These are phyloP conservation scores for Notolabrus celidotus DNA, from an alignment of 2,797 vertebrate species.

Conservation along the genomic window DNA sequence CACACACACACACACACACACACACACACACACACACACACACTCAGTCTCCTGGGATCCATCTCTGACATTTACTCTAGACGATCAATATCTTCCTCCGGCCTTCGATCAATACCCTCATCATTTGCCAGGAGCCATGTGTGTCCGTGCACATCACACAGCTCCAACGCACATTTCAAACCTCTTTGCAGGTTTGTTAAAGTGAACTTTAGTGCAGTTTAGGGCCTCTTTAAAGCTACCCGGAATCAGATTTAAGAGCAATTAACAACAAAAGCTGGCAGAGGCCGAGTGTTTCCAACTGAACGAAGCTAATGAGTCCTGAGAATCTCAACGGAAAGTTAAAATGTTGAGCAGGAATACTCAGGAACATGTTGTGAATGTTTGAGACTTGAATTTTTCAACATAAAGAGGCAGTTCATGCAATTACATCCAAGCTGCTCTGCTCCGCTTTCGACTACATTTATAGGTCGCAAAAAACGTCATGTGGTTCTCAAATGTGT, in stretches of 20 bases:
- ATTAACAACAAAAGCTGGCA: conserved; percentile 39
- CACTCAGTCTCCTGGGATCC: conserved; percentile 23
- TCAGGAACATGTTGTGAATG: too few relatives aligned
- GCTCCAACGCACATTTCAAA: background rate
- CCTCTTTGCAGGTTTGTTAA: conserved; percentile 6
- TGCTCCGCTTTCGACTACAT: too few relatives aligned
- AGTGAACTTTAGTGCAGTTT: background rate
- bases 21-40: conserved; percentile 5
- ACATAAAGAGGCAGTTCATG: too few relatives aligned
- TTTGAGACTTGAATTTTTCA: too few relatives aligned
- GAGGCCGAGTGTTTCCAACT: conserved; percentile 26
- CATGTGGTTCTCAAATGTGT: too few relatives aligned
- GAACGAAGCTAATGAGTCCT: conserved; percentile 22
- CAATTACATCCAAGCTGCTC: too few relatives aligned
- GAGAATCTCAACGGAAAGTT: conserved; percentile 23
- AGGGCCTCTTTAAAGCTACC: conserved; percentile 27
- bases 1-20: background rate
- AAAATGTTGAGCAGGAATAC: background rate
- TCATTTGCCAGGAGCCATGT: conserved; percentile 9
- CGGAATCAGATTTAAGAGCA: conserved; percentile 36
- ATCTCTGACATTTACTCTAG: conserved; percentile 45
- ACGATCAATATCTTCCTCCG: conserved; percentile 40
- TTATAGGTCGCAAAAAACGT: too few relatives aligned
- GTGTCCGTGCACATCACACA: conserved; percentile 1
- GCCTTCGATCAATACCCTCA: conserved; percentile 47